Evolutionary conservation across 1,140 invertebrate species (phyloP).

Genomic region (Berghia stephanieae): DNA sequence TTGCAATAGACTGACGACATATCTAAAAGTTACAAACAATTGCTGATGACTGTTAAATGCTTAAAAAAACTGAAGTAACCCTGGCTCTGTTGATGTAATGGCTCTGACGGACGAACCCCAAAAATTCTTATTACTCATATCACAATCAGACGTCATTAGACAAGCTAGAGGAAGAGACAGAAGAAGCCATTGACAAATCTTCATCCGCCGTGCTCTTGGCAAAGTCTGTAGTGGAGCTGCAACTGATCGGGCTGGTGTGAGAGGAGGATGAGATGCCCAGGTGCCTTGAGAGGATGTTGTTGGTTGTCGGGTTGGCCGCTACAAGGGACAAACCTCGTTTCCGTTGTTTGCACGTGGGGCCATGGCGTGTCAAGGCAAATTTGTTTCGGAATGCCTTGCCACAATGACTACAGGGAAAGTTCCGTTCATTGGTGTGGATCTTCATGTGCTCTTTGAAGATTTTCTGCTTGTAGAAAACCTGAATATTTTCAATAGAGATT

Average conservation of each 20-base stretch:
- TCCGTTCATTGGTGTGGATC: conserved; percentile 68
- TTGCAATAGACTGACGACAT: too few species aligned
- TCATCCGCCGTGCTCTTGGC: too few species aligned
- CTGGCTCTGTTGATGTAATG: too few species aligned
- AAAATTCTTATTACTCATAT: too few species aligned
- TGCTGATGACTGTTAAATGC: too few species aligned
- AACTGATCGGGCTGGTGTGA: background rate
- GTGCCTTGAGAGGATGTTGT: background rate
- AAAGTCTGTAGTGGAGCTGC: background rate
- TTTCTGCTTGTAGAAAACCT: conserved; percentile 46
- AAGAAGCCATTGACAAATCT: background rate
- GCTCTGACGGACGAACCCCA: too few species aligned
- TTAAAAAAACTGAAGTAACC: background rate
- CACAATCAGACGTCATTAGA: too few species aligned
- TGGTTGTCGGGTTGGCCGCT: background rate
- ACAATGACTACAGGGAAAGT: conserved; percentile 69
- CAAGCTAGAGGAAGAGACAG: too few species aligned
- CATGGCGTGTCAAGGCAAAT: conserved; percentile 47
- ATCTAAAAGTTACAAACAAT: too few species aligned
- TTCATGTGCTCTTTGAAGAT: conserved; percentile 69
- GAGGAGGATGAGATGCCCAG: background rate
- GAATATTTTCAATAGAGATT: conserved; percentile 8
- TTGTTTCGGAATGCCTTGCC: conserved; percentile 52
- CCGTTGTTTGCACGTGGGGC: conserved; percentile 40
- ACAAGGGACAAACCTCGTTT: conserved; percentile 11